Evolutionary conservation across 2,888 invertebrate species (phyloP).

Genomic region (Leistus spinibarbis): DNA sequence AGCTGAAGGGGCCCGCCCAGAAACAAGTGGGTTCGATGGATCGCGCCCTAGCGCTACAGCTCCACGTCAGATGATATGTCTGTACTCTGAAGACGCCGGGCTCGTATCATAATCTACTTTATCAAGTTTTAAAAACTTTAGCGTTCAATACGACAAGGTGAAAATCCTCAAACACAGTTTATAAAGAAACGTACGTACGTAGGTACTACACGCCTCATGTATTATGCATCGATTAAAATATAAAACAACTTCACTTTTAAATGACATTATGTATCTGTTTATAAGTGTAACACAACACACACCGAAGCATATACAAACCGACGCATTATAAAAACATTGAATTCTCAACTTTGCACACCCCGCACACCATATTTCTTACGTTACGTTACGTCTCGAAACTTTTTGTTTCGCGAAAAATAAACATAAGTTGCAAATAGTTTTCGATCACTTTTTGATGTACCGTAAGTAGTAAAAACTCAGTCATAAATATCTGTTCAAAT

Average conservation of each 20-base stretch:
- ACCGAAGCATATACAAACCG: no score
- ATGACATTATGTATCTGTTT: neutral
- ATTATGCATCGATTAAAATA: neutral
- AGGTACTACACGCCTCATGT: neutral
- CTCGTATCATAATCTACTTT: conserved; percentile 26
- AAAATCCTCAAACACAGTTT: conserved; percentile 6
- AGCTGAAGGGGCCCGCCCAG: conserved; percentile 4
- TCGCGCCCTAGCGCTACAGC: neutral
- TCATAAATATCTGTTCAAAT: no score
- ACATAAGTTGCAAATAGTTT: neutral
- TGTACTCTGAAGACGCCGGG: neutral
- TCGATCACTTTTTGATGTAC: neutral
- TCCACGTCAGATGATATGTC: neutral
- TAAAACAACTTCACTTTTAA: neutral
- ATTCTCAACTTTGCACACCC: neutral
- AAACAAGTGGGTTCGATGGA: neutral
- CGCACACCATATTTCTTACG: neutral
- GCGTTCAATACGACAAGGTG: conserved; percentile 29
- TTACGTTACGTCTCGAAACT: neutral
- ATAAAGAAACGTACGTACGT: neutral
- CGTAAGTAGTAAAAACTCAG: no score
- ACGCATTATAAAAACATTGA: neutral
- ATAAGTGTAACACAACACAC: neutral
- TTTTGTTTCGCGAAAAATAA: neutral
- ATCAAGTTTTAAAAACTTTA: conserved; percentile 33